These are phyloP conservation scores for Epizoanthus stellaris DNA, from an alignment of 92 coral and sea anemone genomes.

Conservation along the genomic window DNA sequence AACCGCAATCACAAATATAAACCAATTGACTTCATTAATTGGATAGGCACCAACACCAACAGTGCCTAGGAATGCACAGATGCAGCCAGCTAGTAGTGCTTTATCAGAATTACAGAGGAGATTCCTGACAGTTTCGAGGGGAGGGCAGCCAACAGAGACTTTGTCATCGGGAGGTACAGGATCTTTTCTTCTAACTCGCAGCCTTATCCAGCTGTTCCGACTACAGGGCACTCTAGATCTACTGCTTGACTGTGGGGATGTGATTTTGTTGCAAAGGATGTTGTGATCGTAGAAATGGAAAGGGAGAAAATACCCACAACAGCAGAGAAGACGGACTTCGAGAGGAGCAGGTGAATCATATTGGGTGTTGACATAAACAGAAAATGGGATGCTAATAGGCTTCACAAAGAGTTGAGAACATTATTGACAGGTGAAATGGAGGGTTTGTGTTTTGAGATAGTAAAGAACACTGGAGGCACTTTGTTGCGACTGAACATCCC, in stretches of 20 bases:
- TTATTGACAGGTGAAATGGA: slow-evolving; percentile 50
- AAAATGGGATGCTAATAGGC: slow-evolving; percentile 50
- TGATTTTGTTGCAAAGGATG: slow-evolving; percentile 50
- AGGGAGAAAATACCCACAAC: slow-evolving; percentile 55
- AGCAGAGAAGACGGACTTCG: slow-evolving; percentile 50
- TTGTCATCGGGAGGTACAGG: slow-evolving; percentile 25
- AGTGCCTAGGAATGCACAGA: slow-evolving; percentile 14
- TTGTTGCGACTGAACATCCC: slow-evolving; percentile 50
- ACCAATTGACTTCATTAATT: slow-evolving; percentile 42
- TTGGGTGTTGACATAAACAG: slow-evolving; percentile 44
- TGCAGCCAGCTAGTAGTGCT: slow-evolving; percentile 42
- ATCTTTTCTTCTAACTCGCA: slow-evolving; percentile 11
- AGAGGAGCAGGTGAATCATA: slow-evolving; percentile 39
- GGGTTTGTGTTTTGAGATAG: slow-evolving; percentile 58
- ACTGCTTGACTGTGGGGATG: slow-evolving; percentile 42
- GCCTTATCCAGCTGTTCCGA: slow-evolving; percentile 24
- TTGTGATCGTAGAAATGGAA: slow-evolving; percentile 23
- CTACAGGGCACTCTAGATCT: slow-evolving; percentile 15
- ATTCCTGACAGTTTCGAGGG: slow-evolving; percentile 51
- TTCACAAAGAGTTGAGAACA: slow-evolving; percentile 22
- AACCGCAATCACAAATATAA: slow-evolving; percentile 8
- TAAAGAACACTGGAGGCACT: slow-evolving; percentile 59
- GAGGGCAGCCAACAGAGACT: slow-evolving; percentile 38
- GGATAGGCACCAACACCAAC: slow-evolving; percentile 10
- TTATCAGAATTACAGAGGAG: slow-evolving; percentile 53